Percentiles rank a stretch among this genome's conserved stretches.
phyloP scores from a whole-genome alignment of 1,140 invertebrate species.

The Macrobrachium rosenbergii region DNA sequence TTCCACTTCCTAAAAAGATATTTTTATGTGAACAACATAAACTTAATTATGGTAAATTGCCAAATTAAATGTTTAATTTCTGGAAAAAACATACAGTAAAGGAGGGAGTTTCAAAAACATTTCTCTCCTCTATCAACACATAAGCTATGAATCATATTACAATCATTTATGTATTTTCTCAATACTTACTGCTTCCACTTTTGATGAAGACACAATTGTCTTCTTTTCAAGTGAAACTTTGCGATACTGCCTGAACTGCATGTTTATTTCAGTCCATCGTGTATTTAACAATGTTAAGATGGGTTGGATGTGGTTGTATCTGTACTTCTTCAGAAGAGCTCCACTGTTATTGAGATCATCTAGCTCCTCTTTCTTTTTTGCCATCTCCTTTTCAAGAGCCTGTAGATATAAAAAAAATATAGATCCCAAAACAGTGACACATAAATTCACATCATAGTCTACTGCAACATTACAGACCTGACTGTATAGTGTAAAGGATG shows the following conservation, averaged over 20 bases:
- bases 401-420: conserved; percentile 66
- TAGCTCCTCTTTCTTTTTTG: conserved; percentile 70
- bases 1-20: conserved; percentile 16
- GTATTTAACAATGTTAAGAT: conserved; percentile 57
- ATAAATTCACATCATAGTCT: background rate
- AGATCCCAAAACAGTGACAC: background rate
- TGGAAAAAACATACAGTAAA: no score
- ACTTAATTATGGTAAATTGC: no score
- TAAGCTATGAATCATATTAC: no score
- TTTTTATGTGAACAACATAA: no score
- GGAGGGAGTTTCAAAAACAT: no score
- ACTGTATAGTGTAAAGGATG: background rate
- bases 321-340: conserved; percentile 61
- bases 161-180: background rate
- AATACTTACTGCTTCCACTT: conserved; percentile 15
- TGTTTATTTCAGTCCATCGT: conserved; percentile 58
- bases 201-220: conserved; percentile 30
- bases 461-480: background rate
- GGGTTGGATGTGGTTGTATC: conserved; percentile 57
- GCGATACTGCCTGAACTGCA: conserved; percentile 52
- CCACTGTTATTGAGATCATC: conserved; percentile 69
- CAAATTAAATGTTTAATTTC: no score
- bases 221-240: conserved; percentile 54
- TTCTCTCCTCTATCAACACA: background rate
- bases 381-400: conserved; percentile 72